A percentile compares a stretch with the other conserved stretches of the same genome.
Conservation (phyloP, 2,888 invertebrate genomes). For the Himalopsyche tibetana region DNA sequence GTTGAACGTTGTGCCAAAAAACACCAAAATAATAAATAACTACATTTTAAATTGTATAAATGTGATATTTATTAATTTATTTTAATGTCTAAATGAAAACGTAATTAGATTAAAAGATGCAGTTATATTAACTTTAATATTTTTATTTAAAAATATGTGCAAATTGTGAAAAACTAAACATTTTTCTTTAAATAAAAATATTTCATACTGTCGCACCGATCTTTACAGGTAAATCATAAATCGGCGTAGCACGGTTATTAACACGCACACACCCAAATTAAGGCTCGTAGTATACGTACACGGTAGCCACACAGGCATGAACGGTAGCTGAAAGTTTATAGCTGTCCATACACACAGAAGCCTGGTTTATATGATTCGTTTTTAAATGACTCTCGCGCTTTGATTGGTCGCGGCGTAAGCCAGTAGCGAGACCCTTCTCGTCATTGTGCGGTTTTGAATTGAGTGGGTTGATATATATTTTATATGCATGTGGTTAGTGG, state of each 20-base stretch:
- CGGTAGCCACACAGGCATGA: not conserved
- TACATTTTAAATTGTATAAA: no score
- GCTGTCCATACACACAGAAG: slow-evolving; percentile 36
- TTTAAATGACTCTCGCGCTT: slow-evolving; percentile 55
- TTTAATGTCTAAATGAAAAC: no score
- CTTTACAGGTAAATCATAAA: not conserved
- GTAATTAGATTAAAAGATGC: no score
- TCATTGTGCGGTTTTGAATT: not conserved
- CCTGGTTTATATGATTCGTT: slow-evolving; percentile 46
- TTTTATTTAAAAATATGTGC: no score
- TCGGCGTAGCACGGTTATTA: slow-evolving; percentile 29
- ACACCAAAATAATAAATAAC: no score
- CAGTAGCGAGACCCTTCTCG: slow-evolving; percentile 71
- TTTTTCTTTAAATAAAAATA: not conserved
- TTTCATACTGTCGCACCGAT: not conserved
- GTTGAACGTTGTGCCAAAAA: no score
- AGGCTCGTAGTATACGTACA: not conserved
- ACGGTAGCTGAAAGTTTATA: slow-evolving; percentile 9
- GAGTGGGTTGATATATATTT: slow-evolving; percentile 19
- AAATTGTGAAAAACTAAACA: no score
- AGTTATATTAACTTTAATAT: no score
- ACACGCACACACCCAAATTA: slow-evolving; percentile 5
- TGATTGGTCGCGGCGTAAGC: slow-evolving; percentile 76
- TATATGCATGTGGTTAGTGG: not conserved
- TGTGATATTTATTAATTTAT: no score